phyloP scores from a whole-genome alignment of 2,797 vertebrate genomes.

The Falco cherrug region DNA sequence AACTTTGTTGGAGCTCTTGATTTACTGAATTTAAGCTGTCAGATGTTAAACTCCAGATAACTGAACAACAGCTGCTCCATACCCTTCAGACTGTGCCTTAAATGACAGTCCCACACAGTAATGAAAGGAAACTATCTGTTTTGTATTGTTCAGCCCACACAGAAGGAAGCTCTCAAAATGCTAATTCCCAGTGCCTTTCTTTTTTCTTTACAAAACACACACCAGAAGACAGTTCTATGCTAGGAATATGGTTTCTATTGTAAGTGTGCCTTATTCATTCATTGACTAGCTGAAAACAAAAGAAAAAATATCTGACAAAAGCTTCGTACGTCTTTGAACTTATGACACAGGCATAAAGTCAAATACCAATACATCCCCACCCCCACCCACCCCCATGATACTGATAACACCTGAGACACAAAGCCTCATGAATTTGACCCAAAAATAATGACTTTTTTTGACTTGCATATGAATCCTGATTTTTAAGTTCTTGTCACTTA shows the following conservation, averaged over 20 bases:
- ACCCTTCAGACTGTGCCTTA: constrained; percentile 9
- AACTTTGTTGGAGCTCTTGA: constrained; percentile 7
- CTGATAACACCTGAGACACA: background rate
- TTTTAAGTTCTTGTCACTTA: background rate
- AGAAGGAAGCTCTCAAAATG: constrained; percentile 12
- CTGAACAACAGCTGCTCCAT: constrained; percentile 3
- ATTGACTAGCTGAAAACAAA: background rate
- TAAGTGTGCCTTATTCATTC: background rate
- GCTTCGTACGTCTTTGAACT: background rate
- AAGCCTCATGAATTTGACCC: background rate
- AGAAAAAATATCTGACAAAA: background rate
- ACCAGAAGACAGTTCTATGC: background rate
- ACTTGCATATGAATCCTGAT: background rate
- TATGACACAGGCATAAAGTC: background rate
- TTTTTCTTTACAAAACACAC: background rate
- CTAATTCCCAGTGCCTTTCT: background rate
- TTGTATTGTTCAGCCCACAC: constrained; percentile 25
- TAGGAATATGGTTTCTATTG: background rate
- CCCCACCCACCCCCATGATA: fast-evolving
- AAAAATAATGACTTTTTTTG: background rate
- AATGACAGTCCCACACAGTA: background rate
- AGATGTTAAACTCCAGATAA: background rate
- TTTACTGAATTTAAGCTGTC: constrained; percentile 8
- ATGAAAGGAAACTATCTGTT: constrained; percentile 17
- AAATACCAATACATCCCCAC: background rate